Evolutionary conservation across 1,140 invertebrate genomes (phyloP), one percentile per base, ranked within the genome.

Genomic region (Brachionus angularis): DNA sequence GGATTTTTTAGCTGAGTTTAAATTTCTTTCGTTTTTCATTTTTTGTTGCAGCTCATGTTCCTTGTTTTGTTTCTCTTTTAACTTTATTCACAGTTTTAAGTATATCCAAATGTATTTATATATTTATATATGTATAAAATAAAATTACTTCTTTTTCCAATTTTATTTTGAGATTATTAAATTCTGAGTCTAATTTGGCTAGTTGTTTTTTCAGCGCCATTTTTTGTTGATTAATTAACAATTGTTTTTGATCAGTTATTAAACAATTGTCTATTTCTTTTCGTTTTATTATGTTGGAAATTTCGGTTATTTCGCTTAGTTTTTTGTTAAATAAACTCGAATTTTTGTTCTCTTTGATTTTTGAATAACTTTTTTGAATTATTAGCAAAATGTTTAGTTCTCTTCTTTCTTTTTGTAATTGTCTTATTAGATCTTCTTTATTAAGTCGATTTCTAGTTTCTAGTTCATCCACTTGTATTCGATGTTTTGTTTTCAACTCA

Each of bases 121-220:
- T n/a, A n/a, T n/a, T n/a, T n/a, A n/a, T n/a, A n/a, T n/a, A n/a
- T n/a, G n/a, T n/a, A n/a, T n/a, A n/a, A n/a, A n/a, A n/a, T n/a
- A n/a, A n/a, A n/a, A n/a, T n/a, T n/a, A n/a, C n/a, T 78, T 81
- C 80, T 73, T 76, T 80, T 50, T 80, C 76, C 14, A 81, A 74
- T 67, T 76, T 64, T 52, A 76, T 76, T 39, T 75, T 76, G 8
- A 80, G 73, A 46, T 78, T 75, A 39, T 75, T 75, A 49, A 73
- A 75, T 62, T 81, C 79, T 39, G 75, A 77, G 72, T 79, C 78
- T 25, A 76, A 73, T 31, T 73, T 64, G 3, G 72, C 71, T 16
- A 81, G 69, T n/a, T 77, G 76, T 62, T 76, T 75, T 23, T 76
- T 74, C 7, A 80, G 74, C 2, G 78, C 77, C 18, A 75, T 72